These are phyloP conservation scores for Papilio aristodemus DNA, from an alignment of 1,140 invertebrate genomes.

Conservation along the genomic window DNA sequence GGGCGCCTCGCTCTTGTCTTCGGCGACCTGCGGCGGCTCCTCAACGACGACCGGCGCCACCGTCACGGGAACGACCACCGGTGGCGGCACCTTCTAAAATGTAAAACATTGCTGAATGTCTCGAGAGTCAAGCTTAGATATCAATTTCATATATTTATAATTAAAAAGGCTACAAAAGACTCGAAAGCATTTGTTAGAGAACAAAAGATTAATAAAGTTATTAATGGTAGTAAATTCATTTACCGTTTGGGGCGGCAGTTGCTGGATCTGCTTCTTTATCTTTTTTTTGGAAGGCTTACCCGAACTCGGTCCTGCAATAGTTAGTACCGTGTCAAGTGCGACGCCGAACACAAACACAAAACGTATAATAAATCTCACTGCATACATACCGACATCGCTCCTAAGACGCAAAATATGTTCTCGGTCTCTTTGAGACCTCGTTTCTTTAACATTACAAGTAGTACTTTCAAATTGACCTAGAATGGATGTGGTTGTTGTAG, in stretches of 20 bases:
- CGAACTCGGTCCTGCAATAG: slow-evolving; percentile 60
- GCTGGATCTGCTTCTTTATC: slow-evolving; percentile 66
- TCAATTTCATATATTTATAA: slow-evolving; percentile 13
- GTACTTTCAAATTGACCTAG: slow-evolving; percentile 32
- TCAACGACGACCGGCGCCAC: slow-evolving; percentile 29
- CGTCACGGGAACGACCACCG: slow-evolving; percentile 41
- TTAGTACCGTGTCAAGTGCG: slow-evolving; percentile 25
- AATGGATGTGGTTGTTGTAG: slow-evolving; percentile 22
- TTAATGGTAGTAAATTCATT: slow-evolving; percentile 41
- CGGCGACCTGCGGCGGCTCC: slow-evolving; percentile 37
- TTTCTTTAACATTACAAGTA: slow-evolving; percentile 22
- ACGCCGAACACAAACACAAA: slow-evolving; percentile 28
- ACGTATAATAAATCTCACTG: slow-evolving; percentile 13
- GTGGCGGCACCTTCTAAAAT: slow-evolving; percentile 43
- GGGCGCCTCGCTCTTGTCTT: slow-evolving; percentile 38
- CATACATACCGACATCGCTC: slow-evolving; percentile 35
- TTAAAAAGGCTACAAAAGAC: background rate
- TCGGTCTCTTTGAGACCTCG: slow-evolving; percentile 18
- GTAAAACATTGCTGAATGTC: background rate
- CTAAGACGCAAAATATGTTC: slow-evolving; percentile 29
- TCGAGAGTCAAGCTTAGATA: background rate
- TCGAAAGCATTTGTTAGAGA: no score
- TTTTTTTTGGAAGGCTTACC: slow-evolving; percentile 76
- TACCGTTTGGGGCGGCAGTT: slow-evolving; percentile 58
- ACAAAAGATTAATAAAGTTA: background rate